Evolutionary conservation across 2,888 invertebrate genomes (phyloP).

Genomic region (Drosophila lacicola): DNA sequence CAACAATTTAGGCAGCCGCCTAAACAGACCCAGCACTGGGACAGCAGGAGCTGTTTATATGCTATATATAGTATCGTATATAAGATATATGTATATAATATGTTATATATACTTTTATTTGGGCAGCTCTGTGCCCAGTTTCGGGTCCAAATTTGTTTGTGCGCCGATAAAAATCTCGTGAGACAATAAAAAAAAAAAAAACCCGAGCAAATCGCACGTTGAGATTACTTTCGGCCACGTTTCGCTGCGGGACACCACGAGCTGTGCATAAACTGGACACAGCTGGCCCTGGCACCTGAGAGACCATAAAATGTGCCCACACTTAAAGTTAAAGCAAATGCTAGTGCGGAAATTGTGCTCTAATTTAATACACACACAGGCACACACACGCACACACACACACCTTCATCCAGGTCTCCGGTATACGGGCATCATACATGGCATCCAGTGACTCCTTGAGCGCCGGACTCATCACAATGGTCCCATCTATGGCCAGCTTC

Average conservation of each 20-base stretch:
- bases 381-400: slow-evolving; percentile 4
- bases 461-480: slow-evolving; percentile 97
- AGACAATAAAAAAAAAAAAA: slow-evolving; percentile 51
- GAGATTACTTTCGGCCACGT: slow-evolving; percentile 54
- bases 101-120: slow-evolving; percentile 9
- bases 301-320: slow-evolving; percentile 51
- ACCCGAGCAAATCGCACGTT: slow-evolving; percentile 38
- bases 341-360: slow-evolving; percentile 35
- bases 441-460: slow-evolving; percentile 95
- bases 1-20: slow-evolving; percentile 31
- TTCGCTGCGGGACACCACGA: slow-evolving; percentile 27
- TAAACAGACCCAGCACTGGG: slow-evolving; percentile 4
- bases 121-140: slow-evolving; percentile 28
- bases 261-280: slow-evolving; percentile 44
- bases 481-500: slow-evolving; percentile 98
- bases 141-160: slow-evolving; percentile 57
- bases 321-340: slow-evolving; percentile 43
- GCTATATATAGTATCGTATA: not conserved
- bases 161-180: slow-evolving; percentile 64
- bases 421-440: slow-evolving; percentile 98
- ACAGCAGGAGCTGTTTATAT: slow-evolving; percentile 18
- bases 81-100: not conserved
- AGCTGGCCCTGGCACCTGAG: slow-evolving; percentile 40
- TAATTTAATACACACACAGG: slow-evolving; percentile 15
- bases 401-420: slow-evolving; percentile 95